These are phyloP conservation scores for Trachelus stipa DNA, from an alignment of 2,888 invertebrate species.

Conservation along the genomic window DNA sequence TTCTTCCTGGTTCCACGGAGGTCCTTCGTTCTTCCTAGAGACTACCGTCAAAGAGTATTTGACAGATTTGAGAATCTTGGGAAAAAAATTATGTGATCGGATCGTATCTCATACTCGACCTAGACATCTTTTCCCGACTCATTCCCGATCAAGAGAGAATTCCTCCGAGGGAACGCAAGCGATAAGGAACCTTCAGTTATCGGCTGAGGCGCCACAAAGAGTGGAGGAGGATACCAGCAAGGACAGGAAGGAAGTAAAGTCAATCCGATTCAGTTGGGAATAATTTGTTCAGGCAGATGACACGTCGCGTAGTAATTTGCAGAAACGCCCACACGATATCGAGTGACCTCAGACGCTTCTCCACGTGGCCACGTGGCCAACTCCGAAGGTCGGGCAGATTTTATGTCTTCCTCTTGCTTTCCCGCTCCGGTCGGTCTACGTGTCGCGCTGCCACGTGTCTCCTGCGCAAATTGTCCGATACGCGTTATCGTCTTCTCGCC, in stretches of 20 bases:
- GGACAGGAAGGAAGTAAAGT: background rate
- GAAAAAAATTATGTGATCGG: no score
- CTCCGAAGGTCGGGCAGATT: background rate
- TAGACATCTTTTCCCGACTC: no score
- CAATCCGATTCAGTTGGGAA: background rate
- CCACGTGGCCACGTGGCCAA: background rate
- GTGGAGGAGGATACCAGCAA: background rate
- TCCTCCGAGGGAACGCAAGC: background rate
- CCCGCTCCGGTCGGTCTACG: background rate
- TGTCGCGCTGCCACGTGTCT: background rate
- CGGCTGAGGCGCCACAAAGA: background rate
- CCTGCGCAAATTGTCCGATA: background rate
- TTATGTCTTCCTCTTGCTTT: background rate
- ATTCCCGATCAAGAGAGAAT: no score
- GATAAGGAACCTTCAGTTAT: background rate
- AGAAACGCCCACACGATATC: slow-evolving; percentile 42
- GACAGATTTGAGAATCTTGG: no score
- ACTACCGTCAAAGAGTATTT: slow-evolving; percentile 11
- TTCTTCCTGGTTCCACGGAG: slow-evolving; percentile 36
- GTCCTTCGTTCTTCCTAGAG: slow-evolving; percentile 29
- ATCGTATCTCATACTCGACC: no score
- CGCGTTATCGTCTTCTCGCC: background rate
- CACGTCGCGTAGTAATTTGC: slow-evolving; percentile 32
- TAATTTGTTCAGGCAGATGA: background rate
- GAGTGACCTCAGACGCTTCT: background rate